Evolutionary conservation across 2,113 vertebrate genomes (phyloP), one percentile per base, ranked within the genome.

Genomic region (Malurus cyaneus): DNA sequence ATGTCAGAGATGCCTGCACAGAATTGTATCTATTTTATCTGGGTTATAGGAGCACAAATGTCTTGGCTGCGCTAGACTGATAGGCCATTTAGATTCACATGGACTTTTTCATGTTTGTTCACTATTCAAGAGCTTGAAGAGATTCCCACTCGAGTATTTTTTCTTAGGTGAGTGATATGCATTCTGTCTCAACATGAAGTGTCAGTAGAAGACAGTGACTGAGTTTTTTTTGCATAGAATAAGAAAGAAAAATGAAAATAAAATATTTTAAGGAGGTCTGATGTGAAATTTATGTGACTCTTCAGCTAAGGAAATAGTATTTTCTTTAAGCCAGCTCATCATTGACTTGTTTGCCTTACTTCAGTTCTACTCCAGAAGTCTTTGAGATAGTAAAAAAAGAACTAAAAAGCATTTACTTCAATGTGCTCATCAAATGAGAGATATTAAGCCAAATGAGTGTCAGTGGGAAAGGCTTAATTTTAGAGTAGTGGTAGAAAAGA

Each of bases 381-480:
- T 99, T 98, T 94, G 97, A 96, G 72, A 98, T 99, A 98, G 98
- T 98, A 80, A 94, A 86, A 14, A 98, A 99, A 88, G 98, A 99
- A 83, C 96, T 99, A 54, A 99, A 98, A 96, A 99, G 98, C 92
- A 97, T 97, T 59, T 98, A 98, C 96, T 99, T 98, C 95, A 98
- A 97, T 94, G 96, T 98, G 93, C 98, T 99, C 71, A 98, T 99
- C 96, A 99, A 98, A 80, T 98, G 98, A 1, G 98, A 98, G 89
- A 98, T 98, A 78, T 98, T 99, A 88, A 89, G 96, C 98, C 97
- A 99, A 99, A 98, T 99, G 96, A 94, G 98, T 98, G 59, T 94
- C 90, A 70, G 19, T 50, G 49, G 71, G 53, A 92, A 95, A 93
- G 60, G 70, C 39, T 92, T 86, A 91, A 92, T 88, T 76, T 90